phyloP scores from a whole-genome alignment of 2,797 vertebrate species.

The Cryptoprocta ferox region DNA sequence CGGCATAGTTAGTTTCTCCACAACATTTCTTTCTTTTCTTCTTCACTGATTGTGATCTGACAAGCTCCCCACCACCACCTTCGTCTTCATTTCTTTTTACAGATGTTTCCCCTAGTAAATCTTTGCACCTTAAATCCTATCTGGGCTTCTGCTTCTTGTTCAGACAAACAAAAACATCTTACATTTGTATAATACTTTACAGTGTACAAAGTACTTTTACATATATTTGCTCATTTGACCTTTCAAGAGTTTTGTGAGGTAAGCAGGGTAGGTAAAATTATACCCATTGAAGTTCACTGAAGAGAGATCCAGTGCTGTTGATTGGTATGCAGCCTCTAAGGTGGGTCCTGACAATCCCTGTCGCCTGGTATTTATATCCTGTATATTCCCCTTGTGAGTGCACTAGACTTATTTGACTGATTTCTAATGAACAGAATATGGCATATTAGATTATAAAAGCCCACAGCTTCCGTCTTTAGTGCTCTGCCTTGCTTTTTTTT shows the following conservation, averaged over 20 bases:
- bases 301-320: not conserved
- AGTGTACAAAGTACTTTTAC: not conserved
- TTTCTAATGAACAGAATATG: not conserved
- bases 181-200: not conserved
- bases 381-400: not conserved
- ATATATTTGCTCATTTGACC: not conserved
- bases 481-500: not conserved
- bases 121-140: not conserved
- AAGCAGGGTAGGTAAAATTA: not conserved
- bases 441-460: not conserved
- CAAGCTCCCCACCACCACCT: not conserved
- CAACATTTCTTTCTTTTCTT: not conserved
- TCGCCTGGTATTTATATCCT: not conserved
- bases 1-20: not conserved
- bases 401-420: not conserved
- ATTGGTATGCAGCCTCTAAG: not conserved
- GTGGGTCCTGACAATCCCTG: not conserved
- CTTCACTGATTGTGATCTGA: not conserved
- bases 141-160: not conserved
- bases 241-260: not conserved
- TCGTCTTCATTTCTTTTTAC: not conserved
- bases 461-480: not conserved
- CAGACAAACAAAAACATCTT: not conserved
- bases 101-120: not conserved
- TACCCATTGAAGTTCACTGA: not conserved